These are phyloP conservation scores for Hymenopus coronatus DNA, from an alignment of 2,888 invertebrate genomes.

Conservation along the genomic window DNA sequence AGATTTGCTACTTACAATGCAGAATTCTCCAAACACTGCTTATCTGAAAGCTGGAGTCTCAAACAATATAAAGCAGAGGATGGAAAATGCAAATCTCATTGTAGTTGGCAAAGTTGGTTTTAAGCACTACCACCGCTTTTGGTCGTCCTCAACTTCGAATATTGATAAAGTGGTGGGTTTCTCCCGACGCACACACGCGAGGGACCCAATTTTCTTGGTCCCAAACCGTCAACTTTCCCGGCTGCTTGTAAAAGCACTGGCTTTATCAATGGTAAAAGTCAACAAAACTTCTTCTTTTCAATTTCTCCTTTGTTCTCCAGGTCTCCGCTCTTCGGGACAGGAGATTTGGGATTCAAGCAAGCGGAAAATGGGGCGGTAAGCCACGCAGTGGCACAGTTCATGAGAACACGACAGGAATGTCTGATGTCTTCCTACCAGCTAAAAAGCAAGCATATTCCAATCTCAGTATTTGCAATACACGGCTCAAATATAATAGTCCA, in stretches of 20 bases:
- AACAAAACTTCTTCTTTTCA: conserved; percentile 3
- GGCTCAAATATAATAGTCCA: no score
- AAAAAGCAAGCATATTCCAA: neutral
- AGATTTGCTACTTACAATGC: neutral
- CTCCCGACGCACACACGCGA: neutral
- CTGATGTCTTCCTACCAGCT: neutral
- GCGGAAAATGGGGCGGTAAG: neutral
- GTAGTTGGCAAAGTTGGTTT: neutral
- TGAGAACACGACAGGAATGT: neutral
- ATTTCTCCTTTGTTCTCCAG: neutral
- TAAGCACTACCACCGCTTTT: neutral
- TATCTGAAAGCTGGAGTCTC: neutral
- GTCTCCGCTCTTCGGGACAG: neutral
- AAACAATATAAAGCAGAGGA: neutral
- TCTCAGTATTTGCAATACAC: no score
- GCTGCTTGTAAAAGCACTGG: neutral
- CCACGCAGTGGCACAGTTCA: neutral
- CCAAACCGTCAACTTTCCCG: neutral
- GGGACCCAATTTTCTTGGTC: neutral
- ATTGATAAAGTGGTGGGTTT: neutral
- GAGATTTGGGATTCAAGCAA: neutral
- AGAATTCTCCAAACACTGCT: neutral
- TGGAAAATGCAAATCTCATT: neutral
- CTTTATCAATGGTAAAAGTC: neutral
- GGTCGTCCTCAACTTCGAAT: neutral